phyloP scores from a whole-genome alignment of 2,797 vertebrate genomes.

The Xenentodon cancila region DNA sequence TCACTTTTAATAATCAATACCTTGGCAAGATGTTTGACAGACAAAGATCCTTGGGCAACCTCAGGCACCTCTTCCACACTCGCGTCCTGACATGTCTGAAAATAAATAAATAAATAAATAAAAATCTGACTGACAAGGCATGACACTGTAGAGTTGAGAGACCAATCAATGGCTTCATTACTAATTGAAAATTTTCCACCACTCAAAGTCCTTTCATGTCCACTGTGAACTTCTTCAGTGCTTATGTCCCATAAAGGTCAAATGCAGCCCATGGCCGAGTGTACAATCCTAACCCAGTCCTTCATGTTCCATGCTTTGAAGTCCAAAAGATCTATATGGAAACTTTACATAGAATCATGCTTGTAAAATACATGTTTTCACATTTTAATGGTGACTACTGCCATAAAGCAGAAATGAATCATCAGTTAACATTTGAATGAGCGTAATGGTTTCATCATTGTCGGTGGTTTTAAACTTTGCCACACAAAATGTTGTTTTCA shows the following conservation, averaged over 20 bases:
- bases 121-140: conserved; percentile 37
- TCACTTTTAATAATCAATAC: conserved; percentile 57
- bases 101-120: conserved; percentile 33
- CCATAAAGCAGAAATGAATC: not conserved
- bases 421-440: not conserved
- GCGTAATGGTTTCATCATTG: not conserved
- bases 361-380: not conserved
- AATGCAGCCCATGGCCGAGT: conserved; percentile 33
- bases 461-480: not conserved
- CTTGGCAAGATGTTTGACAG: conserved; percentile 77
- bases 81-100: conserved; percentile 32
- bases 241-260: conserved; percentile 69
- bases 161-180: conserved; percentile 78
- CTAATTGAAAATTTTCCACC: conserved; percentile 73
- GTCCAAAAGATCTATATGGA: not conserved
- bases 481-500: not conserved
- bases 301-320: conserved; percentile 30
- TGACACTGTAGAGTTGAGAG: conserved; percentile 44
- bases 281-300: conserved; percentile 30
- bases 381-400: not conserved
- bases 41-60: conserved; percentile 63
- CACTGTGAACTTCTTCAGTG: conserved; percentile 59
- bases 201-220: conserved; percentile 72
- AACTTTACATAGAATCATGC: not conserved
- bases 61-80: conserved; percentile 40